Conservation (phyloP, 2,113 vertebrate species). For the Nesoenas mayeri region DNA sequence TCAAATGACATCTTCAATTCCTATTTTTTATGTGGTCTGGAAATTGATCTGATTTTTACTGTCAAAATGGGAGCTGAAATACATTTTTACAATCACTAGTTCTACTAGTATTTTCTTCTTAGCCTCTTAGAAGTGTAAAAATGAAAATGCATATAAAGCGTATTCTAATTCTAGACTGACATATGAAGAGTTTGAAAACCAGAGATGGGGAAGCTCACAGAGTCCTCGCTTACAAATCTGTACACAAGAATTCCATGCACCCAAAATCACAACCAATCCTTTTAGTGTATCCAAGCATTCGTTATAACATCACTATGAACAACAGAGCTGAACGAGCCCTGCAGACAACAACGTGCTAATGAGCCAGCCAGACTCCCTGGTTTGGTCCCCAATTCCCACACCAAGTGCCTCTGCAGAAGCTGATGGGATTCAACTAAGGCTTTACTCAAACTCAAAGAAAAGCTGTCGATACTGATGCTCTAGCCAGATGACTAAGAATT, state of each 20-base stretch:
- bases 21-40: neutral
- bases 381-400: neutral
- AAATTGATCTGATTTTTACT: neutral
- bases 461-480: fast-evolving
- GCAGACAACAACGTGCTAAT: neutral
- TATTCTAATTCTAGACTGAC: neutral
- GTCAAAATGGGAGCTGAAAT: constrained; percentile 9
- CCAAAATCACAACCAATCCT: neutral
- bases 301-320: neutral
- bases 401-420: neutral
- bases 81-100: neutral
- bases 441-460: neutral
- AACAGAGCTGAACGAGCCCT: neutral
- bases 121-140: neutral
- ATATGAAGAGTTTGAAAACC: neutral
- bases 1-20: neutral
- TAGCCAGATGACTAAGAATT: neutral
- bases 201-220: neutral
- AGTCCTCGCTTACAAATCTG: neutral
- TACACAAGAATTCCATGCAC: neutral
- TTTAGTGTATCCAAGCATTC: neutral
- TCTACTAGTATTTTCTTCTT: neutral
- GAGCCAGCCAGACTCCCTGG: neutral
- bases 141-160: neutral
- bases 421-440: neutral